Conservation (phyloP, 2,888 invertebrate species). For the Epinotia ramella region DNA sequence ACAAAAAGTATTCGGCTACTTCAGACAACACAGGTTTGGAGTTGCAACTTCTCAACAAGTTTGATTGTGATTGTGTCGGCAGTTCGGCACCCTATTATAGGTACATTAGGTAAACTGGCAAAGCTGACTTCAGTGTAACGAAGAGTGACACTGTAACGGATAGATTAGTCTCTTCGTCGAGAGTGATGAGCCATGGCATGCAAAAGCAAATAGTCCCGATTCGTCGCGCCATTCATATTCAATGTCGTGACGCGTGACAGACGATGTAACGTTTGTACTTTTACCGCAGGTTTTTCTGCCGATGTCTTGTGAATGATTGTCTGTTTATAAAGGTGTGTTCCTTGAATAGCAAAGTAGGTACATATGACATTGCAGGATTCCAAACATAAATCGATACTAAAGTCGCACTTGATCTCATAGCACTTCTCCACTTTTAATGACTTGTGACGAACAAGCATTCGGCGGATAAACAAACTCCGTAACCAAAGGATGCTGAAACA, state of each 20-base stretch:
- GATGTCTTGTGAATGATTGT: conserved; percentile 1
- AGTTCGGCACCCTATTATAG: no score
- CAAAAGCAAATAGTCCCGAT: conserved; percentile 5
- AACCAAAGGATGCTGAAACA: no score
- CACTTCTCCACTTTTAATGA: no score
- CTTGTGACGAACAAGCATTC: no score
- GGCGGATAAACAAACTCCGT: no score
- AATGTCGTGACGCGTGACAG: conserved; percentile 15
- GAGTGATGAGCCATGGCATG: not conserved
- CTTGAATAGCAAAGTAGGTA: not conserved
- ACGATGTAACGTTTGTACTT: not conserved
- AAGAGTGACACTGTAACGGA: no score
- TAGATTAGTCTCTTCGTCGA: not conserved
- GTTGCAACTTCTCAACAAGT: no score
- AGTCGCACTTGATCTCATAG: not conserved
- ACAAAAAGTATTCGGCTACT: no score
- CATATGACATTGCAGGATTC: not conserved
- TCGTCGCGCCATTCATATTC: conserved; percentile 14
- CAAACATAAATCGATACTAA: not conserved
- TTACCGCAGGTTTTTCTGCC: conserved; percentile 3
- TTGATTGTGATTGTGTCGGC: no score
- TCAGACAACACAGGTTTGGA: no score
- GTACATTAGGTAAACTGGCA: no score
- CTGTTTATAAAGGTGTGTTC: conserved; percentile 4
- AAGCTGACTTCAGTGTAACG: no score